Conservation (phyloP, 2,113 vertebrate genomes). For the Thryonomys swinderianus region DNA sequence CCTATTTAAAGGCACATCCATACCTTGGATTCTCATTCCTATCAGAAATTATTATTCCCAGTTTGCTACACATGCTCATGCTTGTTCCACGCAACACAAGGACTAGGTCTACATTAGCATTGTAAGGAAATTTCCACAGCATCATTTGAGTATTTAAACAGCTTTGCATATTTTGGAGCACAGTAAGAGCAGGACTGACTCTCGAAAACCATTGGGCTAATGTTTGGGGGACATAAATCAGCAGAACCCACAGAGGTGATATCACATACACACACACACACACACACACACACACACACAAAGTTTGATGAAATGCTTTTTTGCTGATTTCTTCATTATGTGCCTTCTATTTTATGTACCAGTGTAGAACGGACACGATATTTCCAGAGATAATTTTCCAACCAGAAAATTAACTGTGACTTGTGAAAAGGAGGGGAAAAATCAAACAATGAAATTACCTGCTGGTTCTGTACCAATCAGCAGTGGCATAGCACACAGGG, state of each 20-base stretch:
- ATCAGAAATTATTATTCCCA: conserved; percentile 31
- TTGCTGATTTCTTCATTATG: background rate
- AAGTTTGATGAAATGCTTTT: background rate
- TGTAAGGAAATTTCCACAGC: conserved; percentile 28
- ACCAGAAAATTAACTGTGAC: conserved; percentile 71
- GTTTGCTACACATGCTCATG: conserved; percentile 53
- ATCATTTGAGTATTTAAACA: conserved; percentile 30
- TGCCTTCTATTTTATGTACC: background rate
- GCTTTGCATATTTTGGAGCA: conserved; percentile 41
- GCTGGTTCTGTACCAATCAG: conserved; percentile 64
- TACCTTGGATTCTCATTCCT: conserved; percentile 58
- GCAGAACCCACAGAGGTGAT: background rate
- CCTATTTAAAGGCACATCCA: conserved; percentile 64
- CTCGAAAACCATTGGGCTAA: background rate
- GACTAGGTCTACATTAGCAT: background rate
- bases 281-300: background rate
- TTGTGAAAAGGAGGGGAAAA: conserved; percentile 2
- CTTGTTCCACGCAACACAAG: background rate
- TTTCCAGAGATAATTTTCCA: conserved; percentile 59
- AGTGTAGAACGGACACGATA: background rate
- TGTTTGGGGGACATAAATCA: background rate
- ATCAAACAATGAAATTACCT: conserved; percentile 73
- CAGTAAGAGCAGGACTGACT: background rate
- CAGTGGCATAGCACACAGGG: conserved; percentile 52
- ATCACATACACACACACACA: background rate